phyloP scores from a whole-genome alignment of 2,888 invertebrate genomes.

The Lepidochitona cinerea region DNA sequence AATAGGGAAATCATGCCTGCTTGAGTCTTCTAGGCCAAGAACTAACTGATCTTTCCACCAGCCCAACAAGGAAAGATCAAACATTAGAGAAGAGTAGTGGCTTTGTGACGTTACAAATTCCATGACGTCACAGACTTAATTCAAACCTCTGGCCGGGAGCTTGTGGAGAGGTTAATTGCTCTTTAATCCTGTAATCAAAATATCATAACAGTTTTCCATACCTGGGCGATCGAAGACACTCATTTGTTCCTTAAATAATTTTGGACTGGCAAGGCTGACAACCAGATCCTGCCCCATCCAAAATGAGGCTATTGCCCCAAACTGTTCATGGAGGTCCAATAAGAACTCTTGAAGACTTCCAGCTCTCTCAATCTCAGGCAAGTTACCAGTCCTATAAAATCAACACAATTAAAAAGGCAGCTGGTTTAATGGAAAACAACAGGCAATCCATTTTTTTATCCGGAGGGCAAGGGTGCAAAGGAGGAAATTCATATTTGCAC shows the following conservation, averaged over 20 bases:
- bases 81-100: too few species aligned
- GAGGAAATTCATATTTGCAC: background rate
- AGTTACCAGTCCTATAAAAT: slow-evolving; percentile 68
- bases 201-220: too few species aligned
- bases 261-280: slow-evolving; percentile 69
- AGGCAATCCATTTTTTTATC: background rate
- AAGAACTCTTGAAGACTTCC: slow-evolving; percentile 71
- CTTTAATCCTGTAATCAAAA: too few species aligned
- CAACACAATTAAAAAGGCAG: background rate
- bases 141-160: too few species aligned
- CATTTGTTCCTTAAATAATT: slow-evolving; percentile 66
- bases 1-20: too few species aligned
- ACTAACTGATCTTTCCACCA: too few species aligned
- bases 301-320: slow-evolving; percentile 70
- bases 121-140: too few species aligned
- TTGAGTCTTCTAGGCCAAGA: too few species aligned
- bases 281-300: slow-evolving; percentile 67
- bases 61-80: too few species aligned
- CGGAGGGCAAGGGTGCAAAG: background rate
- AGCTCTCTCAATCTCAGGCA: slow-evolving; percentile 66
- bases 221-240: slow-evolving; percentile 69
- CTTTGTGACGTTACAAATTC: too few species aligned
- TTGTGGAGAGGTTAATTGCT: too few species aligned
- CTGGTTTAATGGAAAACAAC: background rate
- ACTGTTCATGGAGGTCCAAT: slow-evolving; percentile 62